phyloP scores from a whole-genome alignment of 2,797 vertebrate genomes.

The Coendou prehensilis region DNA sequence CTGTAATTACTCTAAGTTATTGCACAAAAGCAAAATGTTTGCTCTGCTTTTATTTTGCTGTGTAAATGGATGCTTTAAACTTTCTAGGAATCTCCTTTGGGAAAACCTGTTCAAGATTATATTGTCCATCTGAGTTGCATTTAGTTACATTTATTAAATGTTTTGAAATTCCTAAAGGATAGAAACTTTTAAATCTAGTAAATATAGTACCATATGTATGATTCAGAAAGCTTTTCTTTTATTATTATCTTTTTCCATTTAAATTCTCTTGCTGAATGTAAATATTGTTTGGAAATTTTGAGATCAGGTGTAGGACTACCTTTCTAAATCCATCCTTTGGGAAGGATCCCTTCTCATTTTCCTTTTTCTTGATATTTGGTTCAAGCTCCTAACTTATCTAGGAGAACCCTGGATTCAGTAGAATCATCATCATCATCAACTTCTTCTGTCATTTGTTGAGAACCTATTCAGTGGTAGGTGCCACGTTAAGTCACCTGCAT shows the following conservation, averaged over 20 bases:
- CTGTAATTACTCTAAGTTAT: not conserved
- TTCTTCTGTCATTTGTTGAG: not conserved
- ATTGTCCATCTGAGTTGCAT: slow-evolving; percentile 21
- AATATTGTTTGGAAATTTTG: not conserved
- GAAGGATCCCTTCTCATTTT: not conserved
- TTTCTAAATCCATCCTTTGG: not conserved
- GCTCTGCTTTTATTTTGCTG: not conserved
- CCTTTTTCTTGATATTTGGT: not conserved
- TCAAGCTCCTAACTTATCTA: not conserved
- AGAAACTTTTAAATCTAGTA: not conserved
- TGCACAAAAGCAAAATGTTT: not conserved
- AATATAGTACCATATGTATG: not conserved
- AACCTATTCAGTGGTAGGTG: not conserved
- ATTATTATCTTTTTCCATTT: not conserved
- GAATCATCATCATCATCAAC: not conserved
- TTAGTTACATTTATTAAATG: not conserved
- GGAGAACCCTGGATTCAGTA: slow-evolving; percentile 9
- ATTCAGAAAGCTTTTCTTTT: not conserved
- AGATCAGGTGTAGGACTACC: not conserved
- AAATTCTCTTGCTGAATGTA: not conserved
- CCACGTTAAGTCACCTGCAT: not conserved
- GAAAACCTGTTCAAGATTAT: slow-evolving; percentile 29
- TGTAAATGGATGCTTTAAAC: slow-evolving; percentile 41
- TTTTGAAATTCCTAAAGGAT: slow-evolving; percentile 3
- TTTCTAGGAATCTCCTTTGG: not conserved